phyloP scores from a whole-genome alignment of 1,140 invertebrate species.

The Drosophila takahashii region DNA sequence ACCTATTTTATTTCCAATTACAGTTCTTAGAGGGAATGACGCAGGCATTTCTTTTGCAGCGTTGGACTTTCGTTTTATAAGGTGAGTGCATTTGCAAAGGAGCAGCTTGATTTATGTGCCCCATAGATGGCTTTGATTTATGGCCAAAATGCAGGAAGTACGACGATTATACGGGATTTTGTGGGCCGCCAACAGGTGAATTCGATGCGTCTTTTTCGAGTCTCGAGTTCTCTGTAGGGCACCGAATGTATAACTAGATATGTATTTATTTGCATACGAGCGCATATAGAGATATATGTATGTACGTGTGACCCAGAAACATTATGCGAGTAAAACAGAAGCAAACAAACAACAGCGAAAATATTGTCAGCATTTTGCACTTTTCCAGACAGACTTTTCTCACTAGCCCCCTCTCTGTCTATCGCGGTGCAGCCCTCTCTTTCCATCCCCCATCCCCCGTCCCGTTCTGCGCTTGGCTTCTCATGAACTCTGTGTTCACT shows the following conservation, averaged over 20 bases:
- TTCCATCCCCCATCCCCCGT: neutral
- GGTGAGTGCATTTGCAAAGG: constrained; percentile 52
- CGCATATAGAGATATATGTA: neutral
- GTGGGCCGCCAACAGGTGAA: constrained; percentile 16
- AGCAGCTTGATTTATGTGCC: neutral
- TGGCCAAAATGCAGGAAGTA: constrained; percentile 2
- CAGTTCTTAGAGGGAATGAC: constrained; percentile 84
- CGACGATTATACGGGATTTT: neutral
- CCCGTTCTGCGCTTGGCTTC: constrained; percentile 15
- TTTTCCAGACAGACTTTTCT: constrained; percentile 52
- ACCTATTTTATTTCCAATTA: constrained; percentile 13
- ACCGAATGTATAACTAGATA: constrained; percentile 6
- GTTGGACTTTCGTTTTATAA: constrained; percentile 85
- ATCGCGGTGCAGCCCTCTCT: neutral
- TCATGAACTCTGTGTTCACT: constrained; percentile 57
- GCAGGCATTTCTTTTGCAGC: constrained; percentile 85
- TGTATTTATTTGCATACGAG: constrained; percentile 1
- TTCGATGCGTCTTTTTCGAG: neutral
- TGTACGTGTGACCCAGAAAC: constrained; percentile 72
- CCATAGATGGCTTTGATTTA: constrained; percentile 23
- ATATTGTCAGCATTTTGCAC: constrained; percentile 77
- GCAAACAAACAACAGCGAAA: constrained; percentile 44
- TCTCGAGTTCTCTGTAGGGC: constrained; percentile 1
- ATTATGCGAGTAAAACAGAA: constrained; percentile 64
- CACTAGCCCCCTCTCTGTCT: constrained; percentile 3